Conservation (phyloP, 2,797 vertebrate species). For the Eleutherodactylus coqui region DNA sequence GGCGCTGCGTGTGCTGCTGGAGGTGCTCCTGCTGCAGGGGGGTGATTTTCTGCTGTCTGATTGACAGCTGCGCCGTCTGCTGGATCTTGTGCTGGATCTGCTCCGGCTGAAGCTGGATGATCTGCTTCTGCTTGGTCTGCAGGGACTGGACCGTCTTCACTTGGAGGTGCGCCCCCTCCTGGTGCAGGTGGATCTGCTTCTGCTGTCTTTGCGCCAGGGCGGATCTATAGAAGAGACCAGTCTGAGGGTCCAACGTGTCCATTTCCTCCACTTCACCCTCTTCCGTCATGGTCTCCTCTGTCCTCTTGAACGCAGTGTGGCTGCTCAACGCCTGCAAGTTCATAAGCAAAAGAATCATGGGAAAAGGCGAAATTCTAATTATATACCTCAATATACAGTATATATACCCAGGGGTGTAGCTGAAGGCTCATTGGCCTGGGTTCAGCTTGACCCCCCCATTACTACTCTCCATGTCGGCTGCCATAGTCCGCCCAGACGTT, state of each 20-base stretch:
- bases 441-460: no score
- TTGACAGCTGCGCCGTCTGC: conserved; percentile 83
- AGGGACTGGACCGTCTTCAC: conserved; percentile 82
- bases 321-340: conserved; percentile 80
- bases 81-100: conserved; percentile 81
- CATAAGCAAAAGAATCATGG: conserved; percentile 26
- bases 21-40: conserved; percentile 78
- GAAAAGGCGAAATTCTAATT: not conserved
- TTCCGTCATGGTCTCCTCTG: conserved; percentile 83
- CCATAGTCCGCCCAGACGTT: no score
- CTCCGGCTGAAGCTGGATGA: conserved; percentile 79
- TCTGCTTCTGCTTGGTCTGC: conserved; percentile 81
- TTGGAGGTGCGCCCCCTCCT: conserved; percentile 78
- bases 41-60: conserved; percentile 79
- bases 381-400: no score
- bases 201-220: conserved; percentile 80
- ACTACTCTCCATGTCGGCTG: no score
- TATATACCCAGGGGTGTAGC: no score
- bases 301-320: conserved; percentile 81
- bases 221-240: conserved; percentile 94
- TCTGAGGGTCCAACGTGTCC: conserved; percentile 97
- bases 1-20: conserved; percentile 77
- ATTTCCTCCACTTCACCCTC: conserved; percentile 91
- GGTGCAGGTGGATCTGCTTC: conserved; percentile 77
- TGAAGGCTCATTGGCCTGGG: no score